A percentile compares a stretch with the other conserved stretches of the same genome.
Evolutionary conservation across 2,888 invertebrate genomes (phyloP).

Genomic region (Cantharis rufa): DNA sequence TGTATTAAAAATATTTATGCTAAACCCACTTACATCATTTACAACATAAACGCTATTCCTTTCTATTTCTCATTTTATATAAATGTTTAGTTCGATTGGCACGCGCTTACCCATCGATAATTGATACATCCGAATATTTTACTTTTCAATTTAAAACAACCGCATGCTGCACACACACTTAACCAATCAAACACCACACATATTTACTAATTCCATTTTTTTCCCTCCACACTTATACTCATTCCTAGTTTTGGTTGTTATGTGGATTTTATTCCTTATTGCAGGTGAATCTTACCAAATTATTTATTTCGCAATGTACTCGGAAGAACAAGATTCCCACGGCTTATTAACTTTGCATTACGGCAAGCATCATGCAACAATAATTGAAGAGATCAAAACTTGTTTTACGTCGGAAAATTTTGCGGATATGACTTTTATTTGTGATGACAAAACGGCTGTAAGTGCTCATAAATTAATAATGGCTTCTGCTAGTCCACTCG

Average conservation of each 20-base stretch:
- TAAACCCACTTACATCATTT: background rate
- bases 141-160: background rate
- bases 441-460: constrained; percentile 81
- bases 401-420: constrained; percentile 86
- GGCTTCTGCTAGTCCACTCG: constrained; percentile 84
- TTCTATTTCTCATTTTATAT: background rate
- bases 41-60: background rate
- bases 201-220: background rate
- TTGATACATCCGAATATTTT: background rate
- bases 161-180: background rate
- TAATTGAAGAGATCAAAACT: constrained; percentile 87
- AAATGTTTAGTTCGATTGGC: background rate
- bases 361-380: constrained; percentile 91
- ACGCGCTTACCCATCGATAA: background rate
- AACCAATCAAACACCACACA: background rate
- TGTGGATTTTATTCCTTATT: constrained; percentile 27
- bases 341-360: constrained; percentile 88
- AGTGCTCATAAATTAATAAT: constrained; percentile 84
- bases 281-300: constrained; percentile 46
- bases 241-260: constrained; percentile 6
- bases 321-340: constrained; percentile 61
- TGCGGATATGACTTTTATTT: constrained; percentile 84
- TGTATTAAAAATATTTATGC: background rate
- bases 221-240: background rate
- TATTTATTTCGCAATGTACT: constrained; percentile 60